phyloP scores from a whole-genome alignment of 2,113 vertebrate species.

The Laticauda colubrina region DNA sequence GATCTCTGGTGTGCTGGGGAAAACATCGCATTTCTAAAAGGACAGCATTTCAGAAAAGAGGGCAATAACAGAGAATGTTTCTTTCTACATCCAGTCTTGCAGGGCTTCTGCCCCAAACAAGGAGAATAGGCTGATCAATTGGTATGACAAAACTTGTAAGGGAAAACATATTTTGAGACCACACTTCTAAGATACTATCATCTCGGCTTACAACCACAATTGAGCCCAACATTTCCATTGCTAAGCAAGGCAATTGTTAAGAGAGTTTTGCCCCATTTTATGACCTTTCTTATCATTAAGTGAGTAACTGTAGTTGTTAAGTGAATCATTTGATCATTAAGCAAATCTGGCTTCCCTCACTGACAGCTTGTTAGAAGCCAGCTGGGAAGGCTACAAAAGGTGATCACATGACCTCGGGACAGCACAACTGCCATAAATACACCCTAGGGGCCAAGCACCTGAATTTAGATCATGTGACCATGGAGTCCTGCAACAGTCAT shows the following conservation, averaged over 20 bases:
- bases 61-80: neutral
- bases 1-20: neutral
- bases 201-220: neutral
- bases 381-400: no score
- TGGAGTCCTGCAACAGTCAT: neutral
- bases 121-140: neutral
- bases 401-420: no score
- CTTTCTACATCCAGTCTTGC: neutral
- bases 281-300: no score
- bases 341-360: no score
- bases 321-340: no score
- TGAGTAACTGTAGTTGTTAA: no score
- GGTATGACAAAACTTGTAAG: neutral
- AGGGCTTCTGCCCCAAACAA: neutral
- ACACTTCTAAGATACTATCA: neutral
- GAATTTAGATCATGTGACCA: neutral
- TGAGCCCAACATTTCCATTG: neutral
- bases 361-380: no score
- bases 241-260: no score
- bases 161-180: neutral
- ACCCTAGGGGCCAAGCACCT: neutral
- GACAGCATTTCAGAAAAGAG: neutral
- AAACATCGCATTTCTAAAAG: neutral
- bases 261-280: no score
- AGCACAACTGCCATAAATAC: no score